phyloP scores from a whole-genome alignment of 2,113 vertebrate genomes.

The Gorsachius goisagi region DNA sequence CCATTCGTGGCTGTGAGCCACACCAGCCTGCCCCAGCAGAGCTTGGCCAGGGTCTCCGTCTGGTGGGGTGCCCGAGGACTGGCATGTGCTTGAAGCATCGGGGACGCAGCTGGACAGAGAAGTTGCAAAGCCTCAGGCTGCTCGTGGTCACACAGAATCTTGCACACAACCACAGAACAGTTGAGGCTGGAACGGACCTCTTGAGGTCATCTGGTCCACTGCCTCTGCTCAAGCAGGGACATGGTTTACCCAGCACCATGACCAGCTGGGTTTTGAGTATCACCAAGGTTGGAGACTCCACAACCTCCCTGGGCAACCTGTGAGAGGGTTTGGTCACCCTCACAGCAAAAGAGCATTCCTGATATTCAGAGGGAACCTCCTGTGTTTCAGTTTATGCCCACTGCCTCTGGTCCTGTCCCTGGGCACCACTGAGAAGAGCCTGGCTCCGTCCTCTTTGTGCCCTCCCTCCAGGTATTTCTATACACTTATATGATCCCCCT shows the following conservation, averaged over 20 bases:
- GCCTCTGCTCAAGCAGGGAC: background rate
- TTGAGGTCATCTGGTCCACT: background rate
- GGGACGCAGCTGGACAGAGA: background rate
- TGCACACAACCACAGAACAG: background rate
- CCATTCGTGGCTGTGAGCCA: background rate
- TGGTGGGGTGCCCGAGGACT: background rate
- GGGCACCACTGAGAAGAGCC: no score
- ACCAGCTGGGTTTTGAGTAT: background rate
- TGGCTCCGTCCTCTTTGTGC: background rate
- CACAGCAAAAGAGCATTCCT: no score
- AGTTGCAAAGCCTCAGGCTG: background rate
- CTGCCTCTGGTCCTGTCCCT: no score
- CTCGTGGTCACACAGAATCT: background rate
- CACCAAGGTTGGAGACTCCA: background rate
- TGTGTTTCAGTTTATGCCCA: no score
- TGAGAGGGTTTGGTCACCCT: no score
- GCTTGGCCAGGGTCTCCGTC: background rate
- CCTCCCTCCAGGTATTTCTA: background rate
- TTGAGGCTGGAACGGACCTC: background rate
- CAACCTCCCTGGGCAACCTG: no score
- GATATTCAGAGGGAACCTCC: no score
- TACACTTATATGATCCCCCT: background rate
- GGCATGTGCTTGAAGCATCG: rapidly evolving
- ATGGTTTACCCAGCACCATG: background rate
- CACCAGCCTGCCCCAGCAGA: background rate